phyloP scores from a whole-genome alignment of 2,888 invertebrate species.

The Metalampra italica region DNA sequence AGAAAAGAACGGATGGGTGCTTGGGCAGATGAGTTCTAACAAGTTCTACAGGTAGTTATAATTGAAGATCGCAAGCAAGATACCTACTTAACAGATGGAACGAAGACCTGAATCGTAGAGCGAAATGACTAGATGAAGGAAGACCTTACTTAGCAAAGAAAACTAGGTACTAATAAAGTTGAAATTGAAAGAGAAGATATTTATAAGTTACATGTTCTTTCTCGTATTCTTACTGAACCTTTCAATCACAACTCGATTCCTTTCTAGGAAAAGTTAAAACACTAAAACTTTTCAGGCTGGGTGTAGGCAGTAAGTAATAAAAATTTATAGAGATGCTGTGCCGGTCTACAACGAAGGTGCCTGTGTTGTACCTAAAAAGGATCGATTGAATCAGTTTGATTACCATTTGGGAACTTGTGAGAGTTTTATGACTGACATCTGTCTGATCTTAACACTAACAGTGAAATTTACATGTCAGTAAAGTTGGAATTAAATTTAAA shows the following conservation, averaged over 20 bases:
- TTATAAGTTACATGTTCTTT: too few species aligned
- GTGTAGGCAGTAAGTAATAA: constrained; percentile 9
- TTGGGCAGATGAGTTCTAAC: too few species aligned
- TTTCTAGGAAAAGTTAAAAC: neutral
- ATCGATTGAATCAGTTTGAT: constrained; percentile 14
- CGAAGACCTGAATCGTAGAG: too few species aligned
- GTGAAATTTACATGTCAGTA: constrained; percentile 14
- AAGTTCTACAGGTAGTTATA: too few species aligned
- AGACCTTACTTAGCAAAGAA: too few species aligned
- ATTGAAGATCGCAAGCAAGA: too few species aligned
- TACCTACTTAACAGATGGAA: too few species aligned
- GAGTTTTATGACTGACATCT: constrained; percentile 15
- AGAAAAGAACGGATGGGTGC: too few species aligned
- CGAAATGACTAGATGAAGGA: too few species aligned
- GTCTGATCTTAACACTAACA: constrained; percentile 13
- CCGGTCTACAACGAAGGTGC: constrained; percentile 15
- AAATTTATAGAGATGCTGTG: constrained; percentile 9
- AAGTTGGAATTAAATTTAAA: constrained; percentile 21
- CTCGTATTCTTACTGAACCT: too few species aligned
- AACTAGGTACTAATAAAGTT: too few species aligned
- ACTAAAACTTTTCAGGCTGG: constrained; percentile 10
- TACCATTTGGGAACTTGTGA: constrained; percentile 10
- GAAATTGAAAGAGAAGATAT: too few species aligned
- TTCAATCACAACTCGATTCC: neutral
- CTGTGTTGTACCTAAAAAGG: constrained; percentile 4